A percentile compares a stretch with the other conserved stretches of the same genome.
Evolutionary conservation across 2,888 invertebrate species (phyloP).

Genomic region (Colostygia pectinataria): DNA sequence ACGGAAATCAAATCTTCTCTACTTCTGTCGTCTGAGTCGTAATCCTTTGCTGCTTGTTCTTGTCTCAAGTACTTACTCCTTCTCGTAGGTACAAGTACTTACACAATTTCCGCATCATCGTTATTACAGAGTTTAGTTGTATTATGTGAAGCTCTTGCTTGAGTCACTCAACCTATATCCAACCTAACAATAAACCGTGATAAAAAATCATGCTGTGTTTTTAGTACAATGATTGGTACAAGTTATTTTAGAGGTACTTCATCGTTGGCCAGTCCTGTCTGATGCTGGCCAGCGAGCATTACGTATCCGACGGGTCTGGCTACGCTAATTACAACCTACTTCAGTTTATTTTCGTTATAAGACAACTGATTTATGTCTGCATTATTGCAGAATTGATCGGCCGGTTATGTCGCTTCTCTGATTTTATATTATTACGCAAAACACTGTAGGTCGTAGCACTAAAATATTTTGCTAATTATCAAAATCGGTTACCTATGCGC

Average conservation of each 20-base stretch:
- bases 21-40: background rate
- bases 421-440: background rate
- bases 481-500: too few relatives aligned
- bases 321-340: constrained; percentile 48
- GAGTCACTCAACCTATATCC: too few relatives aligned
- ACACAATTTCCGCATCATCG: background rate
- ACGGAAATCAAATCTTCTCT: constrained; percentile 1
- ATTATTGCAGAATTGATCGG: constrained; percentile 15
- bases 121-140: too few relatives aligned
- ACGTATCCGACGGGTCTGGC: constrained; percentile 45
- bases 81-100: background rate
- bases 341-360: constrained; percentile 43
- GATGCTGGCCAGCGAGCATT: constrained; percentile 30
- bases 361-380: constrained; percentile 35
- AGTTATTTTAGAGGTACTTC: background rate
- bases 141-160: too few relatives aligned
- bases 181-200: too few relatives aligned
- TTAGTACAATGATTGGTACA: too few relatives aligned
- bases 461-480: too few relatives aligned
- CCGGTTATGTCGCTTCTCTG: background rate
- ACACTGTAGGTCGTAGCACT: too few relatives aligned
- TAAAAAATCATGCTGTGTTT: too few relatives aligned
- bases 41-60: background rate
- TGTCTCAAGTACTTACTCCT: background rate
- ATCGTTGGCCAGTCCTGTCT: background rate